phyloP scores from a whole-genome alignment of 2,888 invertebrate genomes.

The Volucella inanis region DNA sequence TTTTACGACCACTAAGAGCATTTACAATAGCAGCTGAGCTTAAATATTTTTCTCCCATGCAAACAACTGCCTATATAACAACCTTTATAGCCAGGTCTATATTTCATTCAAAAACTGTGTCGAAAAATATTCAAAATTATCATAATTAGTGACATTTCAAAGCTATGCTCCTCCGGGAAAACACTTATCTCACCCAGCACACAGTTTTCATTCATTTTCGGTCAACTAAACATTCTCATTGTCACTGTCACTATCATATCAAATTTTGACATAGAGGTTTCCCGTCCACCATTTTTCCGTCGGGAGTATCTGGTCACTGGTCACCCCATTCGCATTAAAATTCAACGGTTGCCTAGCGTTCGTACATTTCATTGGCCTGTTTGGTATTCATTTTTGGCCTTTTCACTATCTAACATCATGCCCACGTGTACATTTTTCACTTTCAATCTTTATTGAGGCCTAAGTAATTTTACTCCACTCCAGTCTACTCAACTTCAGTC shows the following conservation, averaged over 20 bases:
- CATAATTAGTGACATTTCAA: slow-evolving; percentile 21
- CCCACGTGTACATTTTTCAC: slow-evolving; percentile 29
- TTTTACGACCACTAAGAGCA: background rate
- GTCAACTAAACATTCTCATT: background rate
- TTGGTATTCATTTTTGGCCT: slow-evolving; percentile 43
- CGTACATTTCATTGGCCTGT: slow-evolving; percentile 50
- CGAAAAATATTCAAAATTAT: slow-evolving; percentile 10
- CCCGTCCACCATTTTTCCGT: slow-evolving; percentile 41
- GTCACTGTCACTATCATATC: background rate
- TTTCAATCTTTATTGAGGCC: slow-evolving; percentile 36
- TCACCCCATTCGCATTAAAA: slow-evolving; percentile 24
- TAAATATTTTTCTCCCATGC: background rate
- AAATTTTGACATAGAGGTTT: background rate
- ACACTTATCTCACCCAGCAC: slow-evolving; percentile 24
- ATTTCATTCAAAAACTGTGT: background rate
- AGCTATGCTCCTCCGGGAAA: background rate
- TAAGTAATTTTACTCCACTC: slow-evolving; percentile 14
- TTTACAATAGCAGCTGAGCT: background rate
- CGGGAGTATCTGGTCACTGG: slow-evolving; percentile 30
- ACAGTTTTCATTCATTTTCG: slow-evolving; percentile 12
- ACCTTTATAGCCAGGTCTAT: background rate
- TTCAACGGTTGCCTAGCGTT: background rate
- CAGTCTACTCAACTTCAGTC: background rate
- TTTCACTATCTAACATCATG: slow-evolving; percentile 48
- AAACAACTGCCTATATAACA: background rate